These are phyloP conservation scores for human DNA, from an alignment of 2,113 vertebrate genomes.

Conservation along the genomic window GRCh38 chr3:177576501-177577000, in stretches of 20 bases:
- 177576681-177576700: background rate
- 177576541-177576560: background rate
- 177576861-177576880: background rate
- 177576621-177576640: background rate
- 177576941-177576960: background rate
- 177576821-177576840: constrained; percentile 5
- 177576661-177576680: background rate
- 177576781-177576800: background rate
- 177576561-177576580: background rate
- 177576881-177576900: background rate
- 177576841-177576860: background rate
- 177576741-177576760: background rate
- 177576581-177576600: background rate
- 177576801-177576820: background rate
- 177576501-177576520: background rate
- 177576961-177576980: background rate
- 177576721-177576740: background rate
- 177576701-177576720: background rate
- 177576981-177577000: background rate
- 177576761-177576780: background rate
- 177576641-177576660: background rate
- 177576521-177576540: background rate
- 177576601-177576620: background rate
- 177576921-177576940: background rate
- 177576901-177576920: background rate